Conservation (phyloP, 2,888 invertebrate species). For the Tethea ocularis region DNA sequence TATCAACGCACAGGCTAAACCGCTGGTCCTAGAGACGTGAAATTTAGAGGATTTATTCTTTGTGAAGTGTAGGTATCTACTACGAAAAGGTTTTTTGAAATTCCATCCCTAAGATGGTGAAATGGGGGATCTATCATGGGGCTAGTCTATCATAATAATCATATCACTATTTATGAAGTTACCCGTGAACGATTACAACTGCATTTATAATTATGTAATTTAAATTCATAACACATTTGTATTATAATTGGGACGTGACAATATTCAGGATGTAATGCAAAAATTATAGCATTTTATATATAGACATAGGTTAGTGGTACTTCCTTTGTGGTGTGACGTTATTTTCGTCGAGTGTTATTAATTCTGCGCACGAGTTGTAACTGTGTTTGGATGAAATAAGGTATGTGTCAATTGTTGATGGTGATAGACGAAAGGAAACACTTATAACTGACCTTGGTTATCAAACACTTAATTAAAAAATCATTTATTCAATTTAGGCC, state of each 20-base stretch:
- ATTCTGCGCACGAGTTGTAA: not conserved
- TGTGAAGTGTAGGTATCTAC: too few species aligned
- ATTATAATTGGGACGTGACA: not conserved
- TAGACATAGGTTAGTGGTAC: conserved; percentile 26
- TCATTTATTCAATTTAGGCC: too few species aligned
- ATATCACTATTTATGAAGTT: not conserved
- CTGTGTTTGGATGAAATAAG: not conserved
- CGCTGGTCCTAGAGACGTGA: too few species aligned
- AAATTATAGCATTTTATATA: conserved; percentile 13
- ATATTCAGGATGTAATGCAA: not conserved
- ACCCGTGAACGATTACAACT: not conserved
- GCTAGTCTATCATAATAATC: not conserved
- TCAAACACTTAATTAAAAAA: too few species aligned
- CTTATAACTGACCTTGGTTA: not conserved
- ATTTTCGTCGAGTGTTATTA: conserved; percentile 6
- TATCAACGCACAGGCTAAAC: too few species aligned
- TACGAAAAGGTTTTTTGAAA: too few species aligned
- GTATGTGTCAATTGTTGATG: not conserved
- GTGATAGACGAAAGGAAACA: not conserved
- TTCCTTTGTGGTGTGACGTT: conserved; percentile 16
- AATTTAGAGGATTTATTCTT: too few species aligned
- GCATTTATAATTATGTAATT: too few species aligned
- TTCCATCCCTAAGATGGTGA: too few species aligned
- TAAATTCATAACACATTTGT: not conserved
- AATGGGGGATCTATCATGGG: too few species aligned